Base-by-base conservation (phyloP, 2,113 vertebrate species). In the Gorilla gorilla region DNA sequence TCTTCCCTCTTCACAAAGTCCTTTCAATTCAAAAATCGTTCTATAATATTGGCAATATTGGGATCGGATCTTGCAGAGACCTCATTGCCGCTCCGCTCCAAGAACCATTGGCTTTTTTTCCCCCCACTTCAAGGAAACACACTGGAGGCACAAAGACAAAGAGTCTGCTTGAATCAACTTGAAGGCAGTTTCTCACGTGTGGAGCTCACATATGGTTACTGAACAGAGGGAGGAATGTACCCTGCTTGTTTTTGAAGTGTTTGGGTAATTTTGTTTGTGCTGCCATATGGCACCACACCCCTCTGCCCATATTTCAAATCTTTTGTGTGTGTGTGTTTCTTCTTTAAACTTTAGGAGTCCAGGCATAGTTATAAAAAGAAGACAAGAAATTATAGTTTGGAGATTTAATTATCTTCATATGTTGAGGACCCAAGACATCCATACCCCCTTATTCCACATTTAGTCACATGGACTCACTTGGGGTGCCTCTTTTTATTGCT, bases 321-420 rank as follows among this genome's bases (percentile, higher is more conserved):
- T 93, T 88, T 38, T 1, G 35, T 76, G 61, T 25, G 68, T 45
- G 38, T 81, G 13, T 75, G 32, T 8, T 59, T 70, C 90, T 30
- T 48, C 55, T 94, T 89, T 89, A 95, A 66, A 92, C 57, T 93
- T 95, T 68, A 94, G 84, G 64, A 64, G 27, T 27, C 94, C 66
- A 88, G 35, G 43, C 84, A 93, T 94, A 73, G 52, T 95, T 96
- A 92, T 85, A 96, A 95, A 97, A 94, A 82, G 85, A 97, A 45
- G 23, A 97, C 18, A 87, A 96, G 61, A 94, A 95, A 93, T 90
- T 94, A 78, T 2, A 94, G 64, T 82, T 89, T 86, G 16, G 38
- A 96, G n/a, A 73, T 94, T 97, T 96, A 97, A 98, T 96, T 97
- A 89, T 79, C 92, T 95, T 97, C 79, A 23, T 95, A 89, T 89